These are phyloP conservation scores for Drosophila albomicans DNA, from an alignment of 1,140 invertebrate genomes.

Conservation along the genomic window DNA sequence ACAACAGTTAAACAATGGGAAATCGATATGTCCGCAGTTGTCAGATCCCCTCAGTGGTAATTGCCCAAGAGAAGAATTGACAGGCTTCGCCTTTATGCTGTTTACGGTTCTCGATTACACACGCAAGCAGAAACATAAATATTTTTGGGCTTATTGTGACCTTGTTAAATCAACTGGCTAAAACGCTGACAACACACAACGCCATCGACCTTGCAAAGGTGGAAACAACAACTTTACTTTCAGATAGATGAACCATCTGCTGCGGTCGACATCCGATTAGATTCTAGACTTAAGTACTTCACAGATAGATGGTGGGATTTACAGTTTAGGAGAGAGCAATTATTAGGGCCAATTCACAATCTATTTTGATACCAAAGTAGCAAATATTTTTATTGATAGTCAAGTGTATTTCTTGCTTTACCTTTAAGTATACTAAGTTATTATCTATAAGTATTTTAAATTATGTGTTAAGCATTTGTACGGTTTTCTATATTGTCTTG, in stretches of 20 bases:
- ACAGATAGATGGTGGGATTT: neutral
- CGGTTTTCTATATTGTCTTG: slow-evolving; percentile 58
- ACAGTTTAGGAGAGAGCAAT: slow-evolving; percentile 51
- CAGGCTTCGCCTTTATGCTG: slow-evolving; percentile 45
- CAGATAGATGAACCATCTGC: slow-evolving; percentile 62
- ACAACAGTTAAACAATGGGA: slow-evolving; percentile 4
- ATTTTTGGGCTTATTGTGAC: slow-evolving; percentile 13
- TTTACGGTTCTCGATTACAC: slow-evolving; percentile 52
- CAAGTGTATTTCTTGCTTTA: slow-evolving; percentile 63
- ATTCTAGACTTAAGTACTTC: slow-evolving; percentile 6
- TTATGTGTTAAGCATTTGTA: slow-evolving; percentile 6
- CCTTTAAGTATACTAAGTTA: slow-evolving; percentile 22
- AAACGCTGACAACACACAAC: slow-evolving; percentile 14
- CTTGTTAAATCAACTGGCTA: slow-evolving; percentile 36
- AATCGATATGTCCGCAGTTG: slow-evolving; percentile 36
- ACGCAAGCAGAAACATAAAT: slow-evolving; percentile 21
- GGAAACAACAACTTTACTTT: slow-evolving; percentile 52
- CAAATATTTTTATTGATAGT: slow-evolving; percentile 13
- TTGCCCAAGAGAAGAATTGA: slow-evolving; percentile 24
- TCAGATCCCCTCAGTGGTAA: slow-evolving; percentile 21
- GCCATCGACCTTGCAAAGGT: slow-evolving; percentile 19
- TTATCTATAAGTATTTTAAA: slow-evolving; percentile 3
- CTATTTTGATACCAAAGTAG: slow-evolving; percentile 55
- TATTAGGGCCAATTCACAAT: neutral
- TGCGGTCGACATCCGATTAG: slow-evolving; percentile 56